Evolutionary conservation across 2,888 invertebrate genomes (phyloP).

Genomic region (Pollenia labialis): DNA sequence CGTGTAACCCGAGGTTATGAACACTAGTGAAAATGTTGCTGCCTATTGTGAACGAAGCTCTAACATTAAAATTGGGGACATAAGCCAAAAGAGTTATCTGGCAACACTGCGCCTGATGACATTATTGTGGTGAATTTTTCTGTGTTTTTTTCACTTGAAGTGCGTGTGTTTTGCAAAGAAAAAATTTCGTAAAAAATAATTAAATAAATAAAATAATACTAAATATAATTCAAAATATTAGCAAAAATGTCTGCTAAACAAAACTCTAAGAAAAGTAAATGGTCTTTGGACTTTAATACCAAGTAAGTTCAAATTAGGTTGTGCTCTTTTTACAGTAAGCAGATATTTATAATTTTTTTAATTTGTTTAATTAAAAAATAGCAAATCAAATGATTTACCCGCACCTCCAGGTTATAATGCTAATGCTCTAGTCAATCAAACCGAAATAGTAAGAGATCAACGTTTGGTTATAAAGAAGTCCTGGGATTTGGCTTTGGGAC

Average conservation of each 20-base stretch:
- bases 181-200: constrained; percentile 3
- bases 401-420: constrained; percentile 94
- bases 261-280: constrained; percentile 86
- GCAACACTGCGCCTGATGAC: constrained; percentile 6
- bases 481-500: constrained; percentile 98
- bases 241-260: constrained; percentile 82
- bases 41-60: too few relatives aligned
- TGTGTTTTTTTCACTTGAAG: constrained; percentile 18
- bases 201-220: constrained; percentile 15
- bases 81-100: background rate
- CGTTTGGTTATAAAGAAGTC: constrained; percentile 96
- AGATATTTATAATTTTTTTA: background rate
- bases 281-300: constrained; percentile 87
- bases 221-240: background rate
- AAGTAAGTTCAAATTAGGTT: constrained; percentile 84
- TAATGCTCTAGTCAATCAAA: constrained; percentile 88
- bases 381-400: constrained; percentile 86
- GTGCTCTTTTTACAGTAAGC: too few relatives aligned
- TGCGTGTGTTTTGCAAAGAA: constrained; percentile 3
- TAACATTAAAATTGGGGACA: too few relatives aligned
- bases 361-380: constrained; percentile 53
- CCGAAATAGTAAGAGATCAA: constrained; percentile 92
- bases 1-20: too few relatives aligned
- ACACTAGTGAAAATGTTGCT: too few relatives aligned
- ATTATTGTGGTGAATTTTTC: constrained; percentile 38